Conservation (phyloP, 2,888 invertebrate species). For the Empis livida region DNA sequence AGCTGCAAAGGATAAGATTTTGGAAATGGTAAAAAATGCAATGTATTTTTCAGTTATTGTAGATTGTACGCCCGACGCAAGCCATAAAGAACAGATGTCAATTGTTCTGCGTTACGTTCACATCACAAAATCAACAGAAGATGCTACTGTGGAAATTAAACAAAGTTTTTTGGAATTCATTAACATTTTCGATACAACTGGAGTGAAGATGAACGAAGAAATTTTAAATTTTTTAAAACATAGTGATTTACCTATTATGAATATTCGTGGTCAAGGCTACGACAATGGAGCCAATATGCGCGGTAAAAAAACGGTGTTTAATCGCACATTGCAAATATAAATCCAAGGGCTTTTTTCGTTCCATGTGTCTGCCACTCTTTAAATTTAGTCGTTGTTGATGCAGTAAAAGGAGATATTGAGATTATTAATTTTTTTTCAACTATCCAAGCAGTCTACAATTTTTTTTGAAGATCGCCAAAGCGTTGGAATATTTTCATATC, state of each 20-base stretch:
- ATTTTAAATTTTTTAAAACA: slow-evolving; percentile 1
- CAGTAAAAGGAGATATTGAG: slow-evolving; percentile 7
- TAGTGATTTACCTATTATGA: slow-evolving; percentile 6
- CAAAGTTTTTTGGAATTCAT: neutral
- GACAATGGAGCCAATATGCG: neutral
- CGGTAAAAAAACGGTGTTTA: neutral
- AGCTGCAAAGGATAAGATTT: neutral
- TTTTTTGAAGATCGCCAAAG: slow-evolving; percentile 6
- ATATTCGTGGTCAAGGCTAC: slow-evolving; percentile 5
- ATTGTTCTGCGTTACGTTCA: neutral
- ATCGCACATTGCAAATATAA: slow-evolving; percentile 2
- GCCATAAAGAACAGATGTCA: neutral
- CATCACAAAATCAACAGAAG: neutral
- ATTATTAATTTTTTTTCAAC: slow-evolving; percentile 5
- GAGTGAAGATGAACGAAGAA: neutral
- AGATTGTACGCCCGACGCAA: neutral
- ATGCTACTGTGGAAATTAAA: neutral
- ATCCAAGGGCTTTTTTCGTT: slow-evolving; percentile 8
- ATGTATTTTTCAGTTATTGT: slow-evolving; percentile 2
- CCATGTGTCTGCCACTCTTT: slow-evolving; percentile 3
- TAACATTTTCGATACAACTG: neutral
- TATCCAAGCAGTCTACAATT: slow-evolving; percentile 7
- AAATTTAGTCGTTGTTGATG: slow-evolving; percentile 7
- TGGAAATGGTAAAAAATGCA: slow-evolving; percentile 1
- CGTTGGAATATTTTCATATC: slow-evolving; percentile 1